Percentiles rank a stretch among this genome's conserved stretches.
Evolutionary conservation across 2,888 invertebrate species (phyloP).

Genomic region (Andrena bucephala): DNA sequence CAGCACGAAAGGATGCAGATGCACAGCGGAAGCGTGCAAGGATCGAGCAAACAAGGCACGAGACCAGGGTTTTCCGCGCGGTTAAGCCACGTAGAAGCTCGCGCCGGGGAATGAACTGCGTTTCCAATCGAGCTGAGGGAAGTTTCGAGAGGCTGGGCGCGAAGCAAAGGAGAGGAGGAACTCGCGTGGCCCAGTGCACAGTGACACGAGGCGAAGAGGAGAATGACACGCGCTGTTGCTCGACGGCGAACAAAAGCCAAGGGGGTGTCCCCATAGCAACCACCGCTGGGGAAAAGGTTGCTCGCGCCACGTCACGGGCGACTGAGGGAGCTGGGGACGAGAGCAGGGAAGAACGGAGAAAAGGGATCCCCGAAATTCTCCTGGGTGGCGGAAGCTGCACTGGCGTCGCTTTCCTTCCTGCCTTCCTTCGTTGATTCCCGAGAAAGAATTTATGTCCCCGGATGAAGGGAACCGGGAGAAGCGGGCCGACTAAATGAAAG

Average conservation of each 20-base stretch:
- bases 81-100: slow-evolving; percentile 10
- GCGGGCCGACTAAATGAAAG: slow-evolving; percentile 21
- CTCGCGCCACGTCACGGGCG: slow-evolving; percentile 8
- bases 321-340: slow-evolving; percentile 13
- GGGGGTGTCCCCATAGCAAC: slow-evolving; percentile 69
- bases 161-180: neutral
- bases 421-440: neutral
- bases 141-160: slow-evolving; percentile 30
- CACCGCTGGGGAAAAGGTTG: slow-evolving; percentile 39
- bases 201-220: slow-evolving; percentile 10
- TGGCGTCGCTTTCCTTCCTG: slow-evolving; percentile 39
- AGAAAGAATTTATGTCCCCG: slow-evolving; percentile 45
- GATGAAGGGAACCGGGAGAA: slow-evolving; percentile 4
- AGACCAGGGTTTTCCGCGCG: slow-evolving; percentile 19
- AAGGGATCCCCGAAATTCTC: slow-evolving; percentile 24
- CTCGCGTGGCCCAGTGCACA: neutral
- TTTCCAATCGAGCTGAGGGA: neutral
- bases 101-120: too few relatives aligned
- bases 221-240: slow-evolving; percentile 52
- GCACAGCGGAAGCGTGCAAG: neutral
- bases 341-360: slow-evolving; percentile 14
- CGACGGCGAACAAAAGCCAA: slow-evolving; percentile 35
- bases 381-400: slow-evolving; percentile 22
- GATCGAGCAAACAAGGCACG: neutral
- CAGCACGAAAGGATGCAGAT: neutral